Percentiles rank a stretch among this genome's conserved stretches.
Evolutionary conservation across 37 sponge, comb jelly and placozoan genomes (phyloP).

Genomic region (Spongilla lacustris): DNA sequence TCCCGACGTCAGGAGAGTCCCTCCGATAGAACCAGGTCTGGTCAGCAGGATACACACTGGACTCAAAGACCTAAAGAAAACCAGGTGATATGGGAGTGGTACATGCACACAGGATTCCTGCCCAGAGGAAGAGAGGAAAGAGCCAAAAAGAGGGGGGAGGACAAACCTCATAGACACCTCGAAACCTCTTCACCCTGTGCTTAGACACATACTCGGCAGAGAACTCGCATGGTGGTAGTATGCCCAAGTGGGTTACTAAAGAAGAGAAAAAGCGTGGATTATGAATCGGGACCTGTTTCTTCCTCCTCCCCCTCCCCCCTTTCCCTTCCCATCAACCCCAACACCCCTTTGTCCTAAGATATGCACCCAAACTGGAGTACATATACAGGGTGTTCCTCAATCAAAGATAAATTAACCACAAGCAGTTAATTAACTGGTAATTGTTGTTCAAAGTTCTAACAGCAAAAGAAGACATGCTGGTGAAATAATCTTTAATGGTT

Average conservation of each 20-base stretch:
- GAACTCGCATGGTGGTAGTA: conserved; percentile 59
- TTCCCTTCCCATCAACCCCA: not conserved
- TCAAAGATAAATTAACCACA: too few relatives aligned
- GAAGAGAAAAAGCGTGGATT: too few relatives aligned
- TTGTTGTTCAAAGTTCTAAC: too few relatives aligned
- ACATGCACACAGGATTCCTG: not conserved
- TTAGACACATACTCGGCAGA: conserved; percentile 15
- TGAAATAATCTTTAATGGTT: too few relatives aligned
- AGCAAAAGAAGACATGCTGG: too few relatives aligned
- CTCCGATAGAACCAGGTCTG: conserved; percentile 36
- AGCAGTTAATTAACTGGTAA: too few relatives aligned
- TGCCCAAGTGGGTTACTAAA: conserved; percentile 28
- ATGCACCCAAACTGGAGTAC: too few relatives aligned
- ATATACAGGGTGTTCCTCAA: too few relatives aligned
- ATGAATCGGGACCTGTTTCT: not conserved
- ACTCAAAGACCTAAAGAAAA: not conserved
- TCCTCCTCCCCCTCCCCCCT: not conserved
- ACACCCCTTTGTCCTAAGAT: too few relatives aligned
- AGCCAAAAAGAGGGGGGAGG: not conserved
- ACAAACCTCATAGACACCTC: not conserved
- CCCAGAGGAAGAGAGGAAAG: not conserved
- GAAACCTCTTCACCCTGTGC: not conserved
- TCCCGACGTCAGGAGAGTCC: conserved; percentile 5
- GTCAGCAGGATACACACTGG: conserved; percentile 48
- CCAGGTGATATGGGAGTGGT: too few relatives aligned